These are phyloP conservation scores for Jacana jacana DNA, from an alignment of 2,113 vertebrate species.

Conservation along the genomic window DNA sequence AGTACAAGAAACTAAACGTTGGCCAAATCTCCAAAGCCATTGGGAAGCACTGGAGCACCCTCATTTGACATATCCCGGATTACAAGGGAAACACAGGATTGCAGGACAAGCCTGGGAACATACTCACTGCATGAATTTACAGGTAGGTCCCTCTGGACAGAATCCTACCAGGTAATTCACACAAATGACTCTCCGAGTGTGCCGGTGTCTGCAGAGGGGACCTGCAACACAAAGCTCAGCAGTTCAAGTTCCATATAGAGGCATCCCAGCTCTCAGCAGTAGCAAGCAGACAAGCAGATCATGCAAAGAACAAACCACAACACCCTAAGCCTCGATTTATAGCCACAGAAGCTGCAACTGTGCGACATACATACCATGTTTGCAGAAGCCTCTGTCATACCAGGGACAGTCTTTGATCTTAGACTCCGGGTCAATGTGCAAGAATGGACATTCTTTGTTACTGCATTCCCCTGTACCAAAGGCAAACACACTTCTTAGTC, in stretches of 20 bases:
- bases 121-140: constrained; percentile 99
- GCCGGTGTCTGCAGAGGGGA: constrained; percentile 95
- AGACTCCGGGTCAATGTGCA: constrained; percentile 98
- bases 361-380: constrained; percentile 84
- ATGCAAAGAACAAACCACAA: neutral
- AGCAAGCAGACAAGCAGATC: neutral
- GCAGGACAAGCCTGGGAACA: neutral
- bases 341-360: neutral
- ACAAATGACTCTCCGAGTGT: constrained; percentile 96
- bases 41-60: constrained; percentile 8
- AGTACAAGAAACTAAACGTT: neutral
- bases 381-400: constrained; percentile 99
- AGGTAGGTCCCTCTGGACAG: constrained; percentile 93
- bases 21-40: neutral
- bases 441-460: constrained; percentile 98
- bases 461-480: constrained; percentile 91
- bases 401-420: constrained; percentile 99
- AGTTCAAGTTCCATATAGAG: fast-evolving
- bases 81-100: neutral
- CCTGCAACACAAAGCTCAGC: constrained; percentile 77
- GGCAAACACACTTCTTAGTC: constrained; percentile 5
- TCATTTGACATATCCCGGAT: fast-evolving
- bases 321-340: neutral
- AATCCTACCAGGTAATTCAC: constrained; percentile 99
- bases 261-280: fast-evolving